Conservation (phyloP, 1,140 invertebrate species). For the Scaptomyza hsui region DNA sequence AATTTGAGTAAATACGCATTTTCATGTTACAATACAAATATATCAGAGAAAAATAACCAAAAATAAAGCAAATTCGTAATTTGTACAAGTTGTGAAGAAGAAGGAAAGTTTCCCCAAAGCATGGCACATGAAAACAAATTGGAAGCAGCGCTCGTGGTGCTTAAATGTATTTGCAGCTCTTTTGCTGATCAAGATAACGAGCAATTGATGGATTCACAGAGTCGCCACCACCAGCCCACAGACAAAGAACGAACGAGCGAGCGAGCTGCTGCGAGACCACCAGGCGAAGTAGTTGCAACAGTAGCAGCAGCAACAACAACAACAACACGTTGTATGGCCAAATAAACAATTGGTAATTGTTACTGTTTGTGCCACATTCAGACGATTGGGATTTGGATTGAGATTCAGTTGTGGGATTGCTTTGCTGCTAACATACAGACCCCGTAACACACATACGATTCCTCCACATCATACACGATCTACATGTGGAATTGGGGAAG, state of each 20-base stretch:
- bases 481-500: slow-evolving; percentile 38
- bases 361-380: slow-evolving; percentile 63
- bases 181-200: slow-evolving; percentile 62
- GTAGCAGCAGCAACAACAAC: slow-evolving; percentile 3
- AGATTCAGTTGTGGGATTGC: slow-evolving; percentile 6
- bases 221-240: slow-evolving; percentile 22
- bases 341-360: slow-evolving; percentile 80
- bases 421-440: slow-evolving; percentile 54
- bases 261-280: neutral
- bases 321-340: slow-evolving; percentile 64
- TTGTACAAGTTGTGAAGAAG: slow-evolving; percentile 30
- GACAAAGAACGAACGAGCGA: slow-evolving; percentile 1
- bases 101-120: slow-evolving; percentile 56
- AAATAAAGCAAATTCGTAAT: slow-evolving; percentile 32
- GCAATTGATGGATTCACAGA: slow-evolving; percentile 68
- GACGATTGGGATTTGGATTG: slow-evolving; percentile 34
- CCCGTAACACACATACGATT: slow-evolving; percentile 63
- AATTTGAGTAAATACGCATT: neutral
- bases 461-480: slow-evolving; percentile 41
- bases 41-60: slow-evolving; percentile 7
- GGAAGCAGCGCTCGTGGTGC: slow-evolving; percentile 16
- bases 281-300: slow-evolving; percentile 20
- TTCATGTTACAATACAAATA: too few relatives aligned
- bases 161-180: slow-evolving; percentile 20
- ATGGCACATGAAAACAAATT: slow-evolving; percentile 29